Percentiles rank a stretch among this genome's conserved stretches.
Evolutionary conservation across 2,113 vertebrate species (phyloP).

Genomic region (Lasiurus cinereus): DNA sequence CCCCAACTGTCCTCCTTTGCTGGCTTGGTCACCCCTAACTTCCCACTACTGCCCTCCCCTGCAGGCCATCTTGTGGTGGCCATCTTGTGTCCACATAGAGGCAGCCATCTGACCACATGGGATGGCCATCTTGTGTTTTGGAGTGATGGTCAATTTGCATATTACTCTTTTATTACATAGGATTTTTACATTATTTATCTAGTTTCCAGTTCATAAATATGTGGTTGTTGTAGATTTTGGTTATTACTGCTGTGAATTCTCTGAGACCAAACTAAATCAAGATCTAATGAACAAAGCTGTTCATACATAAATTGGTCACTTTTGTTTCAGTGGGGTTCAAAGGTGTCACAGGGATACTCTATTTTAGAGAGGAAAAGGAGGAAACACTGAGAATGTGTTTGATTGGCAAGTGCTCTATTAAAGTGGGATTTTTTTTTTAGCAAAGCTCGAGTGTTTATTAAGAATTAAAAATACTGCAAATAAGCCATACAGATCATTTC

Average conservation of each 20-base stretch:
- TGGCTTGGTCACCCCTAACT: no score
- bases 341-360: not conserved
- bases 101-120: no score
- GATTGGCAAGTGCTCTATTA: not conserved
- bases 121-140: no score
- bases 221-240: not conserved
- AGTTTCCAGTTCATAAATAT: not conserved
- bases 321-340: not conserved
- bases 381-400: not conserved
- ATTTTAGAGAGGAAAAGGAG: not conserved
- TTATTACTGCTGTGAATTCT: not conserved
- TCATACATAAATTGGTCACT: not conserved
- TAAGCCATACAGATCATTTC: constrained; percentile 88
- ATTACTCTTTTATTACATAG: no score
- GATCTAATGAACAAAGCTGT: not conserved
- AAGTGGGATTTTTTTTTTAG: constrained; percentile 49
- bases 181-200: not conserved
- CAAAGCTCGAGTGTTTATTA: constrained; percentile 90
- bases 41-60: no score
- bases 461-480: constrained; percentile 89
- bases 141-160: no score
- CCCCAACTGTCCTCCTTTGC: no score
- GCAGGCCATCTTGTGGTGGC: no score
- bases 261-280: not conserved
- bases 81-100: no score